A percentile compares a stretch with the other conserved stretches of the same genome.
Evolutionary conservation across 2,113 vertebrate genomes (phyloP).

Genomic region (Cynocephalus volans): DNA sequence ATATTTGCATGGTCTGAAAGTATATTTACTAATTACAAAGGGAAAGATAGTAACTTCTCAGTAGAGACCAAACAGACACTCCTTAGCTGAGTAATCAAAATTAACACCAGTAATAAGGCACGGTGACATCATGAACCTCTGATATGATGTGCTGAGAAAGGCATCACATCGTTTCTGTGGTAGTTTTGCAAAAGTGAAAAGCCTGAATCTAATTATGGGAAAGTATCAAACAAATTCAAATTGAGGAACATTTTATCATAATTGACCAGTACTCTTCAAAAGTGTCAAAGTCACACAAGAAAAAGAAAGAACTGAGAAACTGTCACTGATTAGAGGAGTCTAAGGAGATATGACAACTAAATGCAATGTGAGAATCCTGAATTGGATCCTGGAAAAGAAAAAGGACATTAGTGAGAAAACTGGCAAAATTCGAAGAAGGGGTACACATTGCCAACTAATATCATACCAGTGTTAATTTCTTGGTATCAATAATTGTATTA

Average conservation of each 20-base stretch:
- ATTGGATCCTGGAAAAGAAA: background rate
- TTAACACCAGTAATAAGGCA: background rate
- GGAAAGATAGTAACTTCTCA: conserved; percentile 36
- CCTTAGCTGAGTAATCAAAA: background rate
- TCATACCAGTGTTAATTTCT: background rate
- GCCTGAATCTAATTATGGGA: background rate
- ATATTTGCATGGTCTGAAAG: background rate
- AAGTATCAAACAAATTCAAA: background rate
- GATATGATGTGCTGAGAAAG: background rate
- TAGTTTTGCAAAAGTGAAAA: background rate
- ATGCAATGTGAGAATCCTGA: conserved; percentile 15
- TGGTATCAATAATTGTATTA: background rate
- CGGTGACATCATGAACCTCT: background rate
- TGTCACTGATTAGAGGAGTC: background rate
- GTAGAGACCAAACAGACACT: background rate
- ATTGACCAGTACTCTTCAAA: conserved; percentile 1
- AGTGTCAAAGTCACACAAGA: conserved; percentile 8
- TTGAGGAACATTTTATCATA: background rate
- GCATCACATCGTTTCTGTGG: background rate
- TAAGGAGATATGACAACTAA: background rate
- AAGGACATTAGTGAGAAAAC: conserved; percentile 47
- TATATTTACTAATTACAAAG: conserved; percentile 54
- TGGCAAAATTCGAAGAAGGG: background rate
- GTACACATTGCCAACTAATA: conserved; percentile 8
- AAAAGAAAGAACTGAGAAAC: background rate